Evolutionary conservation across 2,113 vertebrate species (phyloP), one percentile per base, ranked within the genome.

Genomic region (Sinocyclocheilus rhinocerous): DNA sequence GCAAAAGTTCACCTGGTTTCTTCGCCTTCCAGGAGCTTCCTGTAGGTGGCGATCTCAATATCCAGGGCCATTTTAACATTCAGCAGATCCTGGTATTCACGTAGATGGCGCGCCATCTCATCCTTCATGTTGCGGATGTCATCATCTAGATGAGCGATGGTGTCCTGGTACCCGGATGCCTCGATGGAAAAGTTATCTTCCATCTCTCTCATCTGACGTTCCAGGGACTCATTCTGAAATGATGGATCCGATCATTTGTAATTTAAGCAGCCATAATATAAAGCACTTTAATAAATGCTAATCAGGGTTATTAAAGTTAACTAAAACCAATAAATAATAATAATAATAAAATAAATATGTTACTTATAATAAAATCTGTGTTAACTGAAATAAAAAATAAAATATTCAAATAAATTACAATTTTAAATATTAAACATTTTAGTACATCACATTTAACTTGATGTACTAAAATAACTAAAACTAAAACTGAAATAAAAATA

Each of bases 31-130:
- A 97, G 93, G 88, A 97, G 96, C 91, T 97, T 97, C 91, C 97
- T 95, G 93, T 97, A 97, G 89, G 97, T 97, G 88, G 96, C 96
- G 45, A 97, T 97, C 93, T 97, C 97, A 61, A 97, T 97, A 90
- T 97, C 97, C 67, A 97, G 95, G 24, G 96, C 96, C 96, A 97
- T 97, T 94, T 97, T 97, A 39, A 97, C 96, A 88, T 97, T 97
- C 87, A 97, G 95, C 90, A 97, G 92, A 83, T 97, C 96, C 89
- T 97, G 97, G 92, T 97, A 97, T 90, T 97, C 97, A 0, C 96
- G 96, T 59, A 97, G 96, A 76, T 97, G 97, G 26, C 96, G 95
- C 18, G 97, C 95, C 97, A 97, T 97, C 90, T 97, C 97, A 76
- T 96, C 96, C 92, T 97, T 97, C 96, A 97, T 97, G 93, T 96